Conservation (phyloP, 2,888 invertebrate species). For the Malthinus seriepunctatus region DNA sequence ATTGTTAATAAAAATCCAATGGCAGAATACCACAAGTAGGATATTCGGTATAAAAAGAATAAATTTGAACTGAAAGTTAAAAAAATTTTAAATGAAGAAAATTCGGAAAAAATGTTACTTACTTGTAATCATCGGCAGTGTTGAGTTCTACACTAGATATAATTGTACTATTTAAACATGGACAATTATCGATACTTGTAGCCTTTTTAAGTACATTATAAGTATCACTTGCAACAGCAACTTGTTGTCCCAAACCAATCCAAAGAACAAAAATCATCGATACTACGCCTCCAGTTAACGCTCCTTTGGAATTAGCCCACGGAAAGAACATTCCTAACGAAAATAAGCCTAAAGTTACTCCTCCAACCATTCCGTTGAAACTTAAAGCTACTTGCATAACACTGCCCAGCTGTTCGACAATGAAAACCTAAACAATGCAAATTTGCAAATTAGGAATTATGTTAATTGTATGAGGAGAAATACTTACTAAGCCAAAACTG, state of each 20-base stretch:
- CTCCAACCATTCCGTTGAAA: slow-evolving; percentile 88
- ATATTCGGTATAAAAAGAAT: slow-evolving; percentile 68
- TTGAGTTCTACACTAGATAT: not conserved
- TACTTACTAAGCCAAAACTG: slow-evolving; percentile 66
- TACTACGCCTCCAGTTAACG: slow-evolving; percentile 65
- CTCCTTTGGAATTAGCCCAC: slow-evolving; percentile 81
- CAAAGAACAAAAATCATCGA: slow-evolving; percentile 63
- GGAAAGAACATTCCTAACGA: slow-evolving; percentile 88
- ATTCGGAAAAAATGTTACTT: not conserved
- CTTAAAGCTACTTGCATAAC: slow-evolving; percentile 87
- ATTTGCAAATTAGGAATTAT: no score
- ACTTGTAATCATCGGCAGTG: not conserved
- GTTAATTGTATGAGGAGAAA: no score
- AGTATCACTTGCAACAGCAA: slow-evolving; percentile 57
- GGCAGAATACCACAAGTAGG: slow-evolving; percentile 89
- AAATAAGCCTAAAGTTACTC: slow-evolving; percentile 85
- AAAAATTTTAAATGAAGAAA: not conserved
- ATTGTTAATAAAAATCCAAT: slow-evolving; percentile 77
- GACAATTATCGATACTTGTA: slow-evolving; percentile 60
- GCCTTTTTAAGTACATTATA: slow-evolving; percentile 54
- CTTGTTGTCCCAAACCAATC: slow-evolving; percentile 71
- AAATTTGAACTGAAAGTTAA: slow-evolving; percentile 39
- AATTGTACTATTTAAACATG: slow-evolving; percentile 29
- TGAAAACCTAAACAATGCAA: slow-evolving; percentile 63
- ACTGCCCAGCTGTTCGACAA: slow-evolving; percentile 84